These are phyloP conservation scores for Parauchenoglanis ngamensis DNA, from an alignment of 2,797 vertebrate species.

Conservation along the genomic window DNA sequence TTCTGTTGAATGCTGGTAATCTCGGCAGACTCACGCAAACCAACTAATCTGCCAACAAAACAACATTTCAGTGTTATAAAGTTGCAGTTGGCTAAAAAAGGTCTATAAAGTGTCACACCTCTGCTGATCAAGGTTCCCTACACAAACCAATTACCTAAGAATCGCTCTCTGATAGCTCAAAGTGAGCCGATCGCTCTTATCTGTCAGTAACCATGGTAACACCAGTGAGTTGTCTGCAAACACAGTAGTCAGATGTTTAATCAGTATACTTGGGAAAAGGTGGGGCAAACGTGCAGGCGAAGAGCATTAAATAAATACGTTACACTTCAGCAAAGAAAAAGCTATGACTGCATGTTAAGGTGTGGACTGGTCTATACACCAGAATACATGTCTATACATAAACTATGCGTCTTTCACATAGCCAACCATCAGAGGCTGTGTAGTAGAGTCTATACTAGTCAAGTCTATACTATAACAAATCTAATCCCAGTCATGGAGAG, in stretches of 20 bases:
- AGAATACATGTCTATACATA: not conserved
- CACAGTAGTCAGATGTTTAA: constrained; percentile 37
- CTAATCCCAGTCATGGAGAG: not conserved
- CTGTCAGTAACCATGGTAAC: constrained; percentile 41
- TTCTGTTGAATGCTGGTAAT: not conserved
- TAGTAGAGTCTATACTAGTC: not conserved
- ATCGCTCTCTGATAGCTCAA: constrained; percentile 8
- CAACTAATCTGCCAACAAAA: not conserved
- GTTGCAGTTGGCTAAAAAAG: not conserved
- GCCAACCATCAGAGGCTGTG: not conserved
- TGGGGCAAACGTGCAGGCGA: constrained; percentile 12
- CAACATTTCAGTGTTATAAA: too few relatives aligned
- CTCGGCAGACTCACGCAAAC: not conserved
- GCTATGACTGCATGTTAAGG: not conserved
- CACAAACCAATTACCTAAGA: constrained; percentile 29
- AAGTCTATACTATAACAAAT: not conserved
- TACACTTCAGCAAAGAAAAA: not conserved
- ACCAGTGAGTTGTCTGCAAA: constrained; percentile 51
- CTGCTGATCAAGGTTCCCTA: not conserved
- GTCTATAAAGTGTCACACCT: not conserved
- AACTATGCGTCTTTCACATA: not conserved
- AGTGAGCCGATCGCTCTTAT: constrained; percentile 42
- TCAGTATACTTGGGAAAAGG: constrained; percentile 24
- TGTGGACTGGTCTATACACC: too few relatives aligned
- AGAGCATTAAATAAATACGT: not conserved